These are phyloP conservation scores for Hypsibius dujardini DNA, from an alignment of 1,140 invertebrate genomes.

Conservation along the genomic window DNA sequence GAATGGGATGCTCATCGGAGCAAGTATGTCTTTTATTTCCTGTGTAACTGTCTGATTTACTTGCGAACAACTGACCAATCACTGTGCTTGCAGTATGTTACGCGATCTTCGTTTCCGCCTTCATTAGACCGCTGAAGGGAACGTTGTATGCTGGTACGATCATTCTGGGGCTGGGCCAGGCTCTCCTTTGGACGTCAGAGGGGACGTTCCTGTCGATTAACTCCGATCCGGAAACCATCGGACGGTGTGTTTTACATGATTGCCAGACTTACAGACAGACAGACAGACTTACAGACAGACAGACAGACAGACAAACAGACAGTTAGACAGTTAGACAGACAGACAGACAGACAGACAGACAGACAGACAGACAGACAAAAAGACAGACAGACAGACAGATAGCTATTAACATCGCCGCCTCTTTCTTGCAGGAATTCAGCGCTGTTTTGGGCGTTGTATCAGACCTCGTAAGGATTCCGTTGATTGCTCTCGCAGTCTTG, in stretches of 20 bases:
- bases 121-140: not conserved
- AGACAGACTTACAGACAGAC: too few species aligned
- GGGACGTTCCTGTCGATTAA: slow-evolving; percentile 81
- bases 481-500: slow-evolving; percentile 28
- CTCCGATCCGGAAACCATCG: slow-evolving; percentile 61
- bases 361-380: too few species aligned
- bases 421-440: slow-evolving; percentile 61
- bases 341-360: too few species aligned
- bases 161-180: slow-evolving; percentile 10
- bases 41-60: not conserved
- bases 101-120: slow-evolving; percentile 5
- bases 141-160: not conserved
- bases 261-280: too few species aligned
- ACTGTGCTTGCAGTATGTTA: slow-evolving; percentile 3
- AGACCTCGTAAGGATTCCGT: slow-evolving; percentile 43
- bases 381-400: too few species aligned
- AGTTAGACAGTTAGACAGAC: too few species aligned
- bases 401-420: not conserved
- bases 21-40: slow-evolving; percentile 23
- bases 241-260: not conserved
- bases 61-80: not conserved
- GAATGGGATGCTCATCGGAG: slow-evolving; percentile 63
- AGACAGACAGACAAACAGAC: too few species aligned
- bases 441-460: slow-evolving; percentile 84
- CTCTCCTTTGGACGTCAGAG: slow-evolving; percentile 47